Percentiles rank a stretch among this genome's conserved stretches.
Evolutionary conservation across 1,140 invertebrate species (phyloP).

Genomic region (Periplaneta americana): DNA sequence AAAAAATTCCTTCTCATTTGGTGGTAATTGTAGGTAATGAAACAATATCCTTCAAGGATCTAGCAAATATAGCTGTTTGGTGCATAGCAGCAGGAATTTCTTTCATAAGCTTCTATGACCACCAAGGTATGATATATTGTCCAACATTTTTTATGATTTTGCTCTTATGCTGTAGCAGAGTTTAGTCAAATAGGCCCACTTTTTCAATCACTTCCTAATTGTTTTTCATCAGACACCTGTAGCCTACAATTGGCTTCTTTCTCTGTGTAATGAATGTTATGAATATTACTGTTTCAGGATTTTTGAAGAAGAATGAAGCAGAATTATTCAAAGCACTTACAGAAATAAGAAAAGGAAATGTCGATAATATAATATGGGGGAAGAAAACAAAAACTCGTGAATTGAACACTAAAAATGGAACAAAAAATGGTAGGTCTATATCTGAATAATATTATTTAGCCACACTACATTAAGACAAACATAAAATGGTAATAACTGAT

Average conservation of each 20-base stretch:
- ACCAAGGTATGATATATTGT: slow-evolving; percentile 48
- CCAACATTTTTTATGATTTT: no score
- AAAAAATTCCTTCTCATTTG: slow-evolving; percentile 36
- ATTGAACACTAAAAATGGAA: slow-evolving; percentile 35
- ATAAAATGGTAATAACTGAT: no score
- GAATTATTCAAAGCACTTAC: slow-evolving; percentile 47
- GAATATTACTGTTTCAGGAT: slow-evolving; percentile 40
- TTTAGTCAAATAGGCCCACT: no score
- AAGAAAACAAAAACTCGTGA: slow-evolving; percentile 29
- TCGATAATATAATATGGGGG: slow-evolving; percentile 44
- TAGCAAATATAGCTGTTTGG: slow-evolving; percentile 58
- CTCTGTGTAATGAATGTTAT: neutral
- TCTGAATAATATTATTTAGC: no score
- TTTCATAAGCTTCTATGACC: slow-evolving; percentile 63
- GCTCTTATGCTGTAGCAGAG: no score
- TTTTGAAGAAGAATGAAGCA: slow-evolving; percentile 47
- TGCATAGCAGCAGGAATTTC: slow-evolving; percentile 53
- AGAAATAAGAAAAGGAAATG: slow-evolving; percentile 30
- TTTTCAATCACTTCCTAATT: no score
- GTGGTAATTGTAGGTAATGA: slow-evolving; percentile 44
- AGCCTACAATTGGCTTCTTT: no score
- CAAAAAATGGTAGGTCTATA: slow-evolving; percentile 57
- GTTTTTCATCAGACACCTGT: no score
- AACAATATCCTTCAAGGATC: slow-evolving; percentile 39
- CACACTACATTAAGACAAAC: no score